These are phyloP conservation scores for Sturnus vulgaris DNA, from an alignment of 2,113 vertebrate species.

Conservation along the genomic window DNA sequence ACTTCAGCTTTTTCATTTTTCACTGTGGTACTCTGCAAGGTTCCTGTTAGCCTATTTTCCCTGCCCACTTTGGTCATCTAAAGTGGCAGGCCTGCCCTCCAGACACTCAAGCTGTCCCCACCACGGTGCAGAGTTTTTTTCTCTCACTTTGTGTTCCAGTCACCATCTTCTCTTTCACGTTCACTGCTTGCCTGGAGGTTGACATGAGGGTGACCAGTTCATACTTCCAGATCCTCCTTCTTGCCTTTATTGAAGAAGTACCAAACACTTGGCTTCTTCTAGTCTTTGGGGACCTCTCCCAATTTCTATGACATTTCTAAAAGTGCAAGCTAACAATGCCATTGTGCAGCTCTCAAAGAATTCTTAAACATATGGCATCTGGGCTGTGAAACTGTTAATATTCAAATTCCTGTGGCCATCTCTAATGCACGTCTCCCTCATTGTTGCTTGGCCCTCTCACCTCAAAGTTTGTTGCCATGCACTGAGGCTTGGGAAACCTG, in stretches of 20 bases:
- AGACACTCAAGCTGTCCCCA: not conserved
- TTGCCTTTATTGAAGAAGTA: not conserved
- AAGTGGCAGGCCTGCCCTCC: not conserved
- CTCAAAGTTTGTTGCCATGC: not conserved
- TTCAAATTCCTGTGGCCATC: not conserved
- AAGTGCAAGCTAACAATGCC: not conserved
- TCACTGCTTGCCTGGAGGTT: not conserved
- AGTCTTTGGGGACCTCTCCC: not conserved
- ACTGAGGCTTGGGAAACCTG: not conserved
- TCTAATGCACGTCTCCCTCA: not conserved
- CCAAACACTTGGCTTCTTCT: not conserved
- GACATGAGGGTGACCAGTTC: not conserved
- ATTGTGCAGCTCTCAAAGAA: fast-evolving
- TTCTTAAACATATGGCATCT: not conserved
- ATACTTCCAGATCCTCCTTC: not conserved
- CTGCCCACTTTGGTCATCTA: fast-evolving
- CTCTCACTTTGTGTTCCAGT: not conserved
- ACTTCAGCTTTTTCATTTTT: not conserved
- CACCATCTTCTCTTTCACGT: not conserved
- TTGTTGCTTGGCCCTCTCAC: not conserved
- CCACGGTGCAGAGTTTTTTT: not conserved
- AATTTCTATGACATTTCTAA: not conserved
- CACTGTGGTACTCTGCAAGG: not conserved
- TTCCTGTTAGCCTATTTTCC: not conserved
- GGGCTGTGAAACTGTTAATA: not conserved